Percentiles rank a stretch among this genome's conserved stretches.
phyloP scores from a whole-genome alignment of 2,113 vertebrate genomes.

The Rhinopithecus roxellana region DNA sequence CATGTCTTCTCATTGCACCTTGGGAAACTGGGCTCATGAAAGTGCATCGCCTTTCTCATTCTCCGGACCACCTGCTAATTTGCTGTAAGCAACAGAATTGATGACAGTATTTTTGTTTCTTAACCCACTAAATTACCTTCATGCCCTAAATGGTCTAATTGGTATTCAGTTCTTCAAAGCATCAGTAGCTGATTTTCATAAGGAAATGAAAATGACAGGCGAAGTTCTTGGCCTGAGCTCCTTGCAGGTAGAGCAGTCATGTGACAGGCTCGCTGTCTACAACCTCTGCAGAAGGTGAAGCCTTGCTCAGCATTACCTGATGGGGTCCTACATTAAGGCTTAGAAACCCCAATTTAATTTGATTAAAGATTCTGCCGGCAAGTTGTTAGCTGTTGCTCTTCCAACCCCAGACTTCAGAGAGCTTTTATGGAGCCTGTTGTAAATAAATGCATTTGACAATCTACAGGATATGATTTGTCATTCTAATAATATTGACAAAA shows the following conservation, averaged over 20 bases:
- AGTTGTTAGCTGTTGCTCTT: background rate
- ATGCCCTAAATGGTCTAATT: slow-evolving; percentile 34
- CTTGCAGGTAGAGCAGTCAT: background rate
- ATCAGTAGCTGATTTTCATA: slow-evolving; percentile 7
- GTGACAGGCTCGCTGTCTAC: background rate
- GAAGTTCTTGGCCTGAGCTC: background rate
- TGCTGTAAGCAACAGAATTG: slow-evolving; percentile 49
- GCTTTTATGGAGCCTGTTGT: background rate
- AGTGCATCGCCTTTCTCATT: background rate
- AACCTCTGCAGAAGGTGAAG: background rate
- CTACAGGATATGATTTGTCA: background rate
- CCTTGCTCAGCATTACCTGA: background rate
- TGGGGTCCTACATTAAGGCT: background rate
- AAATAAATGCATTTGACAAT: background rate
- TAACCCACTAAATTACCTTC: slow-evolving; percentile 62
- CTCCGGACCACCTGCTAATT: slow-evolving; percentile 58
- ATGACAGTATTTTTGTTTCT: slow-evolving; percentile 64
- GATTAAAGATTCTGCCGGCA: background rate
- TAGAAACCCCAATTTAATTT: background rate
- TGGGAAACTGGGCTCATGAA: background rate
- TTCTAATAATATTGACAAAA: background rate
- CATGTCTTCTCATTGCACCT: background rate
- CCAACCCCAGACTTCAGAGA: background rate
- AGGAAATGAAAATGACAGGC: slow-evolving; percentile 34
- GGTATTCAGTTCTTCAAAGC: slow-evolving; percentile 37